Percentiles rank a stretch among this genome's conserved stretches.
Conservation (phyloP, 1,140 invertebrate species). For the Danaus melanippus region DNA sequence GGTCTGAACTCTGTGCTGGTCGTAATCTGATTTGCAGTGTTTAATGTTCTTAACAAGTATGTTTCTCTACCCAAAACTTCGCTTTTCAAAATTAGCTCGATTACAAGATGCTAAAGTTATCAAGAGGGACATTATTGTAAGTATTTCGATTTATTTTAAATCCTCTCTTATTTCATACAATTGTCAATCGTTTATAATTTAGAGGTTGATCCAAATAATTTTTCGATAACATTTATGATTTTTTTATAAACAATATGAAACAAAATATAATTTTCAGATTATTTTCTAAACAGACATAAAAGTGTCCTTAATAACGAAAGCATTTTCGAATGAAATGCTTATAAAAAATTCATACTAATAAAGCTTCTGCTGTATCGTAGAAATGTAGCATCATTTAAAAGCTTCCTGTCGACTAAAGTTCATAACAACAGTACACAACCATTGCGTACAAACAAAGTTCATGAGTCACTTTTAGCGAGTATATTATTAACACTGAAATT, state of each 20-base stretch:
- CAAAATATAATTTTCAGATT: no score
- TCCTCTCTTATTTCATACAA: no score
- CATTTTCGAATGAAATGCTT: background rate
- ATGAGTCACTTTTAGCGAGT: conserved; percentile 8
- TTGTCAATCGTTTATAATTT: no score
- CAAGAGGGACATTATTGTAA: no score
- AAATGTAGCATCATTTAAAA: conserved; percentile 14
- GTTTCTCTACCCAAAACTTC: conserved; percentile 24
- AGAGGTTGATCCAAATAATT: no score
- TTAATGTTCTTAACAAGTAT: conserved; percentile 37
- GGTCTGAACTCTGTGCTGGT: conserved; percentile 12
- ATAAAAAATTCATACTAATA: conserved; percentile 18
- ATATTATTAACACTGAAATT: conserved; percentile 9
- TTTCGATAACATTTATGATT: no score
- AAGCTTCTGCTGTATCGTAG: conserved; percentile 10
- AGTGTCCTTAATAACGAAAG: no score
- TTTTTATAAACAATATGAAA: no score
- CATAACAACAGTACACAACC: conserved; percentile 18
- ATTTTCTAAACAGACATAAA: no score
- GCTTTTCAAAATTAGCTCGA: conserved; percentile 26
- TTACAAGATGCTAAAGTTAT: conserved; percentile 11
- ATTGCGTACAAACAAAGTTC: conserved; percentile 7
- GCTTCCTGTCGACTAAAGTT: conserved; percentile 16
- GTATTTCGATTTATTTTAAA: no score
- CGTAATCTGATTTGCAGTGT: conserved; percentile 37